Evolutionary conservation across 1,140 invertebrate species (phyloP), one percentile per base, ranked within the genome.

Genomic region (Lepidostoma basale): DNA sequence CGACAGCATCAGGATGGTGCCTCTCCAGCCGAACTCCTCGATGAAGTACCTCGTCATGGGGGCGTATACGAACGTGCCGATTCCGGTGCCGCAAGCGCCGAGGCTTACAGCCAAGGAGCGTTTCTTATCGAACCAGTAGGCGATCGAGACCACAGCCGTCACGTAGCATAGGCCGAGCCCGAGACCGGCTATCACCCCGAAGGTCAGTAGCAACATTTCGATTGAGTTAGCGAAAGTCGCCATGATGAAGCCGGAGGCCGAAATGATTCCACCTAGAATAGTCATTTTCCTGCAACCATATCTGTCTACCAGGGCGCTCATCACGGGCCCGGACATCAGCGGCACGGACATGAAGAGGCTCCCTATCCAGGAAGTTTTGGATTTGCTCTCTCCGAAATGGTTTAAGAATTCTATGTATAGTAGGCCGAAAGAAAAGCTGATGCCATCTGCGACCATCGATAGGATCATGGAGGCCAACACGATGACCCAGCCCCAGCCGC

Each of bases 121-220:
- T 75, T 91, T 92, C 75, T 94, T 93, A 72, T 98, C 96, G 78
- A 98, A 98, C 88, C 97, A 98, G 76, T 95, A 97, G 9, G 96
- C 95, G 54, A 98, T 96, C 28, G 89, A 90, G 1, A 98, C 96
- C 1, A 95, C 93, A 1, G 92, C 92, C 9, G 95, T 94, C 1
- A 97, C 94, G 76, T 94, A 95, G 28, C 92, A 92, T 25, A 96
- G 81, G 2, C 93, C 92, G 58, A 97, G 83, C 3, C 94, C 95
- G 18, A 95, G 81, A 1, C 94, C 94, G 25, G 93, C 90, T 22
- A 96, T 86, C 2, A 95, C 85, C 2, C 94, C 93, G 78, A 96
- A 96, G 0, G 93, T 95, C 26, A 96, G 75, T 81, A 92, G 92
- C 76, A 96, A 86, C 79, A 91, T 83, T 77, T 89, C 88, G 28